These are phyloP conservation scores for Halictus quadricinctus DNA, from an alignment of 2,888 invertebrate species.

Conservation along the genomic window DNA sequence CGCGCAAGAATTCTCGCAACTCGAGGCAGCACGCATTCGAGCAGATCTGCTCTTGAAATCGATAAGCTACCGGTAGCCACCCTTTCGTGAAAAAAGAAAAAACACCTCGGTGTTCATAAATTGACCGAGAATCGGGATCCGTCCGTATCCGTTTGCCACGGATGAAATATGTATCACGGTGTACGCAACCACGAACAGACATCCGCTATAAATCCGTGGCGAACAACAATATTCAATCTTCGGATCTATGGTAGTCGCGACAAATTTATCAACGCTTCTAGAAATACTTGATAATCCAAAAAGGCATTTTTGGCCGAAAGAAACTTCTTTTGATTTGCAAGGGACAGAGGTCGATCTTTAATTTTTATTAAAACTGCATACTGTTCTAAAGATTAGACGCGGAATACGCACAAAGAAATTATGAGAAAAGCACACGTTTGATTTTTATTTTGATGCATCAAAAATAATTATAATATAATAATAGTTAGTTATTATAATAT, in stretches of 20 bases:
- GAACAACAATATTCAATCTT: not conserved
- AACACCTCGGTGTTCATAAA: slow-evolving; percentile 35
- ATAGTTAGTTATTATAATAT: too few relatives aligned
- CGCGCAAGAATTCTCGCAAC: slow-evolving; percentile 60
- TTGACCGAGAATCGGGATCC: slow-evolving; percentile 22
- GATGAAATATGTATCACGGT: not conserved
- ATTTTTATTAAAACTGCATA: not conserved
- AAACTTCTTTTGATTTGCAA: too few relatives aligned
- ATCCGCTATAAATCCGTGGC: too few relatives aligned
- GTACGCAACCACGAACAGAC: not conserved
- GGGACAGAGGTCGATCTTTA: too few relatives aligned
- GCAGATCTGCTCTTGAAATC: slow-evolving; percentile 64
- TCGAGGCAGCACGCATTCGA: slow-evolving; percentile 50
- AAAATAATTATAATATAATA: too few relatives aligned
- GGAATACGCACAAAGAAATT: too few relatives aligned
- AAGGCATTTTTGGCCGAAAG: too few relatives aligned
- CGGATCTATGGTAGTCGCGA: not conserved
- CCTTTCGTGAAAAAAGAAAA: slow-evolving; percentile 47
- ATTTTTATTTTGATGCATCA: too few relatives aligned
- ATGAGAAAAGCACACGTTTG: too few relatives aligned
- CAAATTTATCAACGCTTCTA: not conserved
- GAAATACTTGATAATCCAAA: not conserved
- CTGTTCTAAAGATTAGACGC: not conserved
- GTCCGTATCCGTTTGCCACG: not conserved
- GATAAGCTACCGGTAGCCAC: slow-evolving; percentile 55